Base-by-base conservation (phyloP, 2,113 vertebrate genomes). In the Hemichromis elongatus region DNA sequence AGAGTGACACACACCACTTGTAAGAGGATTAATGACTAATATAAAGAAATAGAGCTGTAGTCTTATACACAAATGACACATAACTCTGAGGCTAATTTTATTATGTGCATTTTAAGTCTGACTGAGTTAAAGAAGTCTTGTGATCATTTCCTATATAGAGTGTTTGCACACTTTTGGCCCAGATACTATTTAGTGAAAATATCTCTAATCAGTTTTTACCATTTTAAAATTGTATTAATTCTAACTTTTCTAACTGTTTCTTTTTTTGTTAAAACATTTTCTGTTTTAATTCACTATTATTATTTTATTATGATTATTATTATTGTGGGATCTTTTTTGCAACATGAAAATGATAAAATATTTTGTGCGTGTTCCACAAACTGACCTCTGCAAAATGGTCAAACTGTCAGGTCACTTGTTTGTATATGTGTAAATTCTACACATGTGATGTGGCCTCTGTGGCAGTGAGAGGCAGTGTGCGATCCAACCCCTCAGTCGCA, bases 331-430 rank as follows among this genome's bases (percentile, higher is more conserved):
- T 56, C 54, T 56, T 28, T 14, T 56, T 56, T 56, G 12, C 7
- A 56, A 56, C 24, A 56, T 2, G 55, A 28, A 56, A 56, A 56
- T 28, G 12, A 56, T 28, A 3, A 56, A 56, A 56, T 26, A 56
- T 12, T 56, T 56, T 56, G 54, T 56, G 12, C 2, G 12, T 56
- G 12, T 8, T 56, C 12, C 54, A 26, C 54, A 56, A 56, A 56
- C 24, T 56, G 24, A 56, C 55, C 55, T 28, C 55, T 56, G 55
- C 55, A 28, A 56, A 56, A 56, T 56, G 12, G 8, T 6, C 24
- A 26, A 12, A 56, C 12, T 56, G 24, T 26, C 4, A 16, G 0
- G 47, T 52, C 47, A 3, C n/a, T n/a, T n/a, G n/a, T n/a, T n/a
- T n/a, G n/a, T n/a, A n/a, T n/a, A n/a, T n/a, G n/a, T n/a, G n/a